Conservation (phyloP, 2,888 invertebrate genomes). For the Andrena dorsata region DNA sequence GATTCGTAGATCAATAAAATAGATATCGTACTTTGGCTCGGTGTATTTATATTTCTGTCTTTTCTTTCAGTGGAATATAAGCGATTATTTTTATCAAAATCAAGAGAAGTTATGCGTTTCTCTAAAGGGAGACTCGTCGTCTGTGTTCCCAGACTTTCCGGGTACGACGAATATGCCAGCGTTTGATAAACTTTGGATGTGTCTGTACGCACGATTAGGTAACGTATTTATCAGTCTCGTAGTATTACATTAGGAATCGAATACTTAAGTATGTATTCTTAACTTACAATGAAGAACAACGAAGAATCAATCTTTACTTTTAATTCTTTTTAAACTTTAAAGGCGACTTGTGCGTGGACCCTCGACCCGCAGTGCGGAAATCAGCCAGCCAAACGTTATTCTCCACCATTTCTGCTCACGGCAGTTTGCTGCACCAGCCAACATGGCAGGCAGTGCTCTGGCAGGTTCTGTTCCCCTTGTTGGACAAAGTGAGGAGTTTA, state of each 20-base stretch:
- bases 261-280: no score
- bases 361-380: slow-evolving; percentile 97
- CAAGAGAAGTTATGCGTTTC: slow-evolving; percentile 93
- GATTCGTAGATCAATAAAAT: slow-evolving; percentile 6
- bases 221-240: slow-evolving; percentile 19
- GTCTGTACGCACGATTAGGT: slow-evolving; percentile 94
- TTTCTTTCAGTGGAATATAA: slow-evolving; percentile 96
- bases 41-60: slow-evolving; percentile 8
- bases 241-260: no score
- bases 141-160: slow-evolving; percentile 94
- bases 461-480: slow-evolving; percentile 97
- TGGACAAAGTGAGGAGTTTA: slow-evolving; percentile 94
- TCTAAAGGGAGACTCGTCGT: slow-evolving; percentile 89
- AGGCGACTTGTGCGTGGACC: slow-evolving; percentile 97
- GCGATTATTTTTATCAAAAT: slow-evolving; percentile 98
- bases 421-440: slow-evolving; percentile 92
- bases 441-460: slow-evolving; percentile 98
- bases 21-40: not conserved
- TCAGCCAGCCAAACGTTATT: slow-evolving; percentile 99
- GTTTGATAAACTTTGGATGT: slow-evolving; percentile 98
- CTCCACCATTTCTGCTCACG: slow-evolving; percentile 98
- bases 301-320: not conserved
- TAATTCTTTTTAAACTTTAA: slow-evolving; percentile 3
- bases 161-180: slow-evolving; percentile 94
- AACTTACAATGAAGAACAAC: not conserved